phyloP scores from a whole-genome alignment of 2,888 invertebrate species.

The Chorisops tibialis region DNA sequence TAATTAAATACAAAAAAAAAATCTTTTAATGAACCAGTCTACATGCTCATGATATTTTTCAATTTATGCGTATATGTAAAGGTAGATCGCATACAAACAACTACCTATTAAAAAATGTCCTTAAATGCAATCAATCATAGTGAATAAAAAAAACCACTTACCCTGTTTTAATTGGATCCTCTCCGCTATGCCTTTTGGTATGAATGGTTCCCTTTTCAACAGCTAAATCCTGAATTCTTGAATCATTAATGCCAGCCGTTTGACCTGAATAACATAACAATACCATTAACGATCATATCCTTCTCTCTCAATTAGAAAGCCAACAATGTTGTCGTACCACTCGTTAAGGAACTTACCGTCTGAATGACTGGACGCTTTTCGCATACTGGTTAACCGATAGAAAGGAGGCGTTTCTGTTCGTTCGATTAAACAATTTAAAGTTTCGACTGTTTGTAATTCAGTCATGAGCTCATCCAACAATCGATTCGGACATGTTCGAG shows the following conservation, averaged over 20 bases:
- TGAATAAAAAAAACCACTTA: slow-evolving; percentile 42
- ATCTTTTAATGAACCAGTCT: no score
- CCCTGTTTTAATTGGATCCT: slow-evolving; percentile 79
- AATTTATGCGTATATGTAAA: no score
- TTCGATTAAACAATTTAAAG: slow-evolving; percentile 92
- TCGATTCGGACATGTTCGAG: slow-evolving; percentile 86
- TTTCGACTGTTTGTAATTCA: slow-evolving; percentile 95
- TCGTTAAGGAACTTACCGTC: slow-evolving; percentile 52
- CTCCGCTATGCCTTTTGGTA: slow-evolving; percentile 89
- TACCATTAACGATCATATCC: not conserved
- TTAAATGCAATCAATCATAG: not conserved
- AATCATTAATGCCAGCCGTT: slow-evolving; percentile 50
- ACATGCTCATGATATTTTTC: no score
- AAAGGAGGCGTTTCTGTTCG: slow-evolving; percentile 97
- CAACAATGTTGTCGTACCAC: not conserved
- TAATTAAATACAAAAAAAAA: no score
- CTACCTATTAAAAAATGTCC: no score
- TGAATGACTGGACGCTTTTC: slow-evolving; percentile 83
- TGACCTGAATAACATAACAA: slow-evolving; percentile 42
- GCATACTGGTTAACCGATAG: slow-evolving; percentile 88
- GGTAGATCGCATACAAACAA: no score
- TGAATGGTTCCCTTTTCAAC: slow-evolving; percentile 95
- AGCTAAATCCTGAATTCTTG: slow-evolving; percentile 53
- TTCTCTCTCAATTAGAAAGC: not conserved
- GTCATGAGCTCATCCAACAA: slow-evolving; percentile 96